A percentile compares a stretch with the other conserved stretches of the same genome.
Evolutionary conservation across 2,797 vertebrate species (phyloP).

Genomic region (Tamandua tetradactyla): DNA sequence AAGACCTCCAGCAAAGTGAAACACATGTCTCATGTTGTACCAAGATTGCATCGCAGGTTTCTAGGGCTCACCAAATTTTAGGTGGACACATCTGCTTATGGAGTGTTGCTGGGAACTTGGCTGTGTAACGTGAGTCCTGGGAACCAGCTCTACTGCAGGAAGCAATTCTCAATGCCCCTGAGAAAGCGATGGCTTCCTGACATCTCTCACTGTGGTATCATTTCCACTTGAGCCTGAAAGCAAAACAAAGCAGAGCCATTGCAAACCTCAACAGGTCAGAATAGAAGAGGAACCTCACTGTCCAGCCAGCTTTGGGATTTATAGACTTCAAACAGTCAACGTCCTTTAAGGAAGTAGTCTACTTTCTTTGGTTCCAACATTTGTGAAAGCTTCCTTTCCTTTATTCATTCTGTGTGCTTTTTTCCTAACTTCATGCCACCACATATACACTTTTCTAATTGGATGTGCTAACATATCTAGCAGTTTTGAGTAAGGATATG

Average conservation of each 20-base stretch:
- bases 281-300: neutral
- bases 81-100: neutral
- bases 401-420: neutral
- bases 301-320: neutral
- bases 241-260: neutral
- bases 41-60: neutral
- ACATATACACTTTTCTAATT: neutral
- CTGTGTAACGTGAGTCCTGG: too few relatives aligned
- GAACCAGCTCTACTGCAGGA: neutral
- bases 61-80: neutral
- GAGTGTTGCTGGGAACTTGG: too few relatives aligned
- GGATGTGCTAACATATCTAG: neutral
- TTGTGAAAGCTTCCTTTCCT: neutral
- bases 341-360: slow-evolving; percentile 34
- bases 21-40: neutral
- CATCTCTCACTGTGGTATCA: too few relatives aligned
- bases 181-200: neutral
- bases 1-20: neutral
- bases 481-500: too few relatives aligned
- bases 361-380: neutral
- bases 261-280: neutral
- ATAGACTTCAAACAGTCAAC: slow-evolving; percentile 44
- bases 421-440: neutral
- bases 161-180: too few relatives aligned
- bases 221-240: neutral